Conservation (phyloP, 1,140 invertebrate species). For the Drosophila bipectinata region DNA sequence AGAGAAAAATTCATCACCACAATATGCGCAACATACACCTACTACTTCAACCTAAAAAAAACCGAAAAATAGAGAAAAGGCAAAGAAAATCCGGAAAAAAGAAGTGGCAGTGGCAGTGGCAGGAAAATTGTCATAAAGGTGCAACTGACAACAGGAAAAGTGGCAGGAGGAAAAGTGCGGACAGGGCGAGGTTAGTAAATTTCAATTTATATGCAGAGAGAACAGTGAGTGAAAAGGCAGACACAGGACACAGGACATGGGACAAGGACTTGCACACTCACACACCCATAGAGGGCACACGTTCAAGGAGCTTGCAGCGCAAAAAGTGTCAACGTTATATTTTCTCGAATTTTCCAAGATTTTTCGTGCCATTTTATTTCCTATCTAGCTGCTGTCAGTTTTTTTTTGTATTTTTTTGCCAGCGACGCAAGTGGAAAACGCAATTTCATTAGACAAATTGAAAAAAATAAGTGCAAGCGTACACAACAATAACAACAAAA, state of each 20-base stretch:
- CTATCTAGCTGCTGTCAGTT: conserved; percentile 13
- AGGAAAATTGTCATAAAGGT: conserved; percentile 84
- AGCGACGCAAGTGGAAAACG: conserved; percentile 74
- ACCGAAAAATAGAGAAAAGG: conserved; percentile 26
- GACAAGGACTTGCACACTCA: conserved; percentile 28
- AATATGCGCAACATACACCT: conserved; percentile 73
- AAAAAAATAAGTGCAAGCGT: conserved; percentile 79
- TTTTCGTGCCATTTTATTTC: conserved; percentile 60
- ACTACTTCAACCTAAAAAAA: conserved; percentile 14
- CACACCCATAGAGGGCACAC: conserved; percentile 3
- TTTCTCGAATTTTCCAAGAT: conserved; percentile 79
- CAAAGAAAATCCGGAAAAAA: conserved; percentile 30
- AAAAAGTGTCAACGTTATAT: conserved; percentile 80
- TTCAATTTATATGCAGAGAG: conserved; percentile 84
- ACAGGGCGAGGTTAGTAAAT: conserved; percentile 68
- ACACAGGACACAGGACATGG: conserved; percentile 34
- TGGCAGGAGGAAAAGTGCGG: conserved; percentile 20
- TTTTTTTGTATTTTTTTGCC: conserved; percentile 26
- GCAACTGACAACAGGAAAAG: conserved; percentile 68
- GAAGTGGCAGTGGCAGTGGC: conserved; percentile 43
- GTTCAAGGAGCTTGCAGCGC: conserved; percentile 43
- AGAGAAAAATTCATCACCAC: conserved; percentile 82
- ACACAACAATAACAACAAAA: conserved; percentile 39
- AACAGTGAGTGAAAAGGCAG: conserved; percentile 72
- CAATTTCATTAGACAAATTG: conserved; percentile 84